phyloP scores from a whole-genome alignment of 2,888 invertebrate genomes.

The Sinelater perroti region DNA sequence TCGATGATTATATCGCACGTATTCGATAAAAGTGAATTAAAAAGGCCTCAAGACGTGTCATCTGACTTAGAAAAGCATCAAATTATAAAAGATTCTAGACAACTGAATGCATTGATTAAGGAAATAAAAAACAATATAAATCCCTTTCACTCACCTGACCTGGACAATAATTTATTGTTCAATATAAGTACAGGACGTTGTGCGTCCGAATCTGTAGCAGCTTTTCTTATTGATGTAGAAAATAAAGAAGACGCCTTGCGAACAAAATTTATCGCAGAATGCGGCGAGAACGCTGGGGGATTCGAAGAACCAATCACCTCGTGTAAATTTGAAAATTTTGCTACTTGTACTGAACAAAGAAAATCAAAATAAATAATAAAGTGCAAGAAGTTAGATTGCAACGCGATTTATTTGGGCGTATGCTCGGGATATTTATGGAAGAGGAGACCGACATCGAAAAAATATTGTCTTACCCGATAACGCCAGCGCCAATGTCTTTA shows the following conservation, averaged over 20 bases:
- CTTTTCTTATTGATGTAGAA: conserved; percentile 44
- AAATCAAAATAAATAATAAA: conserved; percentile 42
- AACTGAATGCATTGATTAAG: conserved; percentile 30
- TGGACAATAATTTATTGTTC: neutral
- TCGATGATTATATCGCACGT: conserved; percentile 37
- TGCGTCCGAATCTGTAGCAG: conserved; percentile 29
- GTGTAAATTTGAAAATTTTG: conserved; percentile 39
- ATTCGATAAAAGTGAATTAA: conserved; percentile 1
- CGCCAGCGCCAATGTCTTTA: conserved; percentile 43
- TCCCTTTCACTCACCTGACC: neutral
- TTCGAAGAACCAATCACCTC: conserved; percentile 41
- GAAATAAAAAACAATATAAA: conserved; percentile 13
- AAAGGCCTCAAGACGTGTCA: conserved; percentile 3
- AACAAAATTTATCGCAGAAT: conserved; percentile 43
- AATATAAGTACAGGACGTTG: neutral
- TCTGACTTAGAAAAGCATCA: neutral
- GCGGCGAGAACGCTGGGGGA: conserved; percentile 33
- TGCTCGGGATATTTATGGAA: conserved; percentile 44
- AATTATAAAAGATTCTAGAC: conserved; percentile 22
- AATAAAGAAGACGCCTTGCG: conserved; percentile 39
- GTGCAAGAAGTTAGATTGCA: conserved; percentile 46
- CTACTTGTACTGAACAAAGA: conserved; percentile 37
- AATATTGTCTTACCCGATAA: conserved; percentile 39
- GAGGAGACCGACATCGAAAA: conserved; percentile 36
- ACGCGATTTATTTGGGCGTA: conserved; percentile 47